Evolutionary conservation across 2,888 invertebrate species (phyloP).

Genomic region (Phorcus lineatus): DNA sequence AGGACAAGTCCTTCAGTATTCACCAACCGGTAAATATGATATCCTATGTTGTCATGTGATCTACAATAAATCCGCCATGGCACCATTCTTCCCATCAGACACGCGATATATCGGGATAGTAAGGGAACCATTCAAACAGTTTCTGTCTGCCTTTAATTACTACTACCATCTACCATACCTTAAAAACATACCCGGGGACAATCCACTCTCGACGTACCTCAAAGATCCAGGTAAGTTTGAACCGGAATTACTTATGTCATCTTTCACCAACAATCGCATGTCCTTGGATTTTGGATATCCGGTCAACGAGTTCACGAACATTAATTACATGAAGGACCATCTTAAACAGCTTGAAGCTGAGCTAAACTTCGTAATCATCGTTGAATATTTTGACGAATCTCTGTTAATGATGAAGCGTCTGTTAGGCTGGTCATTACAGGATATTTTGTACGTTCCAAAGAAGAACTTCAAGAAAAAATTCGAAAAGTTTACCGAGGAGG

Average conservation of each 20-base stretch:
- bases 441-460: slow-evolving; percentile 21
- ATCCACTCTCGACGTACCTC: slow-evolving; percentile 11
- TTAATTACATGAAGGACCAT: neutral
- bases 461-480: too few relatives aligned
- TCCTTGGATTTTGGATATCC: slow-evolving; percentile 29
- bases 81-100: slow-evolving; percentile 13
- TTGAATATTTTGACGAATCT: slow-evolving; percentile 29
- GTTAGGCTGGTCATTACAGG: slow-evolving; percentile 6
- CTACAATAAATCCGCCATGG: neutral
- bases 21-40: neutral
- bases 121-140: slow-evolving; percentile 22
- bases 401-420: slow-evolving; percentile 22
- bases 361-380: slow-evolving; percentile 26
- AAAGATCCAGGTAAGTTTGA: neutral
- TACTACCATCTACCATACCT: neutral
- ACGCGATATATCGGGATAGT: slow-evolving; percentile 23
- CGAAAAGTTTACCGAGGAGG: slow-evolving; percentile 12
- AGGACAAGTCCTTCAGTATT: neutral
- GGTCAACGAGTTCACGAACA: neutral
- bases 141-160: slow-evolving; percentile 21
- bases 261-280: slow-evolving; percentile 24
- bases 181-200: slow-evolving; percentile 13
- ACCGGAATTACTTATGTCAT: neutral
- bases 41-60: slow-evolving; percentile 22
- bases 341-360: slow-evolving; percentile 5